Conservation (phyloP, 2,113 vertebrate genomes). For the Hiodon tergisus region DNA sequence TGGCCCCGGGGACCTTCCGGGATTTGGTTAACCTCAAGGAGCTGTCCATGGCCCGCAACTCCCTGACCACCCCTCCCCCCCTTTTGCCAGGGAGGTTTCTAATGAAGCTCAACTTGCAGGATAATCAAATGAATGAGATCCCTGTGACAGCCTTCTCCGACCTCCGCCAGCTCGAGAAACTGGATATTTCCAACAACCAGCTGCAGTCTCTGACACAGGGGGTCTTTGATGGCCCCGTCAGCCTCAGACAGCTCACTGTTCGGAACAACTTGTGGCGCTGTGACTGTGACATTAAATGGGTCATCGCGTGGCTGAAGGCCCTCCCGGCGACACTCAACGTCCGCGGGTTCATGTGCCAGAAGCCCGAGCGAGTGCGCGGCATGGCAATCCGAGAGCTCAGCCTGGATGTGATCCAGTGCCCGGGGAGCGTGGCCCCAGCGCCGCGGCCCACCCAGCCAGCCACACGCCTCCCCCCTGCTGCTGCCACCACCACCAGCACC, state of each 20-base stretch:
- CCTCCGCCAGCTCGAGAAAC: conserved; percentile 80
- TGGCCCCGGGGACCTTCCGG: conserved; percentile 87
- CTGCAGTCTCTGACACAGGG: conserved; percentile 81
- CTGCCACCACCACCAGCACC: conserved; percentile 32
- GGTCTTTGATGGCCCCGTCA: conserved; percentile 83
- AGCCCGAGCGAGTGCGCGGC: conserved; percentile 85
- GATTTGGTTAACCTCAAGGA: conserved; percentile 84
- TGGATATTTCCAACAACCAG: conserved; percentile 91
- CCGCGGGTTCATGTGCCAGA: conserved; percentile 87
- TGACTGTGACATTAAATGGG: conserved; percentile 93
- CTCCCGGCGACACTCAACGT: conserved; percentile 82
- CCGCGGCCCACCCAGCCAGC: conserved; percentile 55
- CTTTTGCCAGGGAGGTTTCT: conserved; percentile 81
- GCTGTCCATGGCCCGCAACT: conserved; percentile 89
- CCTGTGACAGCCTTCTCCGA: conserved; percentile 79
- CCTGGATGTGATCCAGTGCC: conserved; percentile 85
- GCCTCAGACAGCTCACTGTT: conserved; percentile 81
- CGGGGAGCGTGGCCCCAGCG: conserved; percentile 59
- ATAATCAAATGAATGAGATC: conserved; percentile 93
- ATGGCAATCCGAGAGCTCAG: conserved; percentile 95
- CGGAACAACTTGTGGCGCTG: conserved; percentile 93
- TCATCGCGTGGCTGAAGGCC: conserved; percentile 91
- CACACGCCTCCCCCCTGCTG: conserved; percentile 47
- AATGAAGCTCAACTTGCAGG: conserved; percentile 83
- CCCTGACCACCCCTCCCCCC: conserved; percentile 80